Evolutionary conservation across 2,888 invertebrate species (phyloP).

Genomic region (Polydesmus complanatus): DNA sequence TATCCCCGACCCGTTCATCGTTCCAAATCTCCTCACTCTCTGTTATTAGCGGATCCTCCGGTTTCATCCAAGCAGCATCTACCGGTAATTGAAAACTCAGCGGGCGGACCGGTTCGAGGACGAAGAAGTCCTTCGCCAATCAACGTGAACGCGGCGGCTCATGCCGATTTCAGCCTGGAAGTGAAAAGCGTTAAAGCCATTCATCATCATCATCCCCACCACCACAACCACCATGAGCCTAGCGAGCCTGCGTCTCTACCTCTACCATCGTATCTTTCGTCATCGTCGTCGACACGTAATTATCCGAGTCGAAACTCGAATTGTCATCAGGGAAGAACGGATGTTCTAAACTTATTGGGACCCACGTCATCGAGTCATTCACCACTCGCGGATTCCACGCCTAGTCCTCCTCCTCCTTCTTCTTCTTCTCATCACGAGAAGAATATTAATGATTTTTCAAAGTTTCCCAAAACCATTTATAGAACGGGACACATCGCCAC

Average conservation of each 20-base stretch:
- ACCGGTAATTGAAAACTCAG: not conserved
- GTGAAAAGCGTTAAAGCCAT: not conserved
- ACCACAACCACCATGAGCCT: constrained; percentile 4
- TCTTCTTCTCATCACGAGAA: not conserved
- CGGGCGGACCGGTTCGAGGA: not conserved
- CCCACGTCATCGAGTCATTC: not conserved
- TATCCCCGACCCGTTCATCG: not conserved
- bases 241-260: not conserved
- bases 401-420: not conserved
- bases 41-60: no score
- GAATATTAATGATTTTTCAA: not conserved
- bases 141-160: not conserved
- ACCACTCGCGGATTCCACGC: no score
- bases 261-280: not conserved
- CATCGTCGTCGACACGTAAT: constrained; percentile 2
- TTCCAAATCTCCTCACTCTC: not conserved
- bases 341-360: not conserved
- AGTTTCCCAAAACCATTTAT: not conserved
- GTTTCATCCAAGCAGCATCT: not conserved
- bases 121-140: not conserved
- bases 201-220: constrained; percentile 3
- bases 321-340: not conserved
- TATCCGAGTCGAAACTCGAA: not conserved
- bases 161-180: not conserved
- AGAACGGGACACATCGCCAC: not conserved